These are phyloP conservation scores for Pristionchus arcanus DNA, from an alignment of 2,888 invertebrate genomes.

Conservation along the genomic window DNA sequence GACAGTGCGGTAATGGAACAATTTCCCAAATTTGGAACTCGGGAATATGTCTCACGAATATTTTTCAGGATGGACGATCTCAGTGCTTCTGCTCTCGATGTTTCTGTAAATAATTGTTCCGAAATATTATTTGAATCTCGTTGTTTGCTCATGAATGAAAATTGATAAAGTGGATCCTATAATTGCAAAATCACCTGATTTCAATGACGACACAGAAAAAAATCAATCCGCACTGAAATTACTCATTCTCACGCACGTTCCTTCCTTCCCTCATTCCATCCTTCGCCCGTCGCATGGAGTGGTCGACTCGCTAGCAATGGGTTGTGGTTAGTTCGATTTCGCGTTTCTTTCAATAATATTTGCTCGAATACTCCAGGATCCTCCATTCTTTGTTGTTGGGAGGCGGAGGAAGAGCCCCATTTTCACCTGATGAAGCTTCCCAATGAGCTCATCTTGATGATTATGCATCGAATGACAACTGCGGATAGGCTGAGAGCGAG, in stretches of 20 bases:
- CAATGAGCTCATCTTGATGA: slow-evolving; percentile 17
- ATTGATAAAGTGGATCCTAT: neutral
- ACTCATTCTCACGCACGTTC: too few relatives aligned
- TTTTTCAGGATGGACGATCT: neutral
- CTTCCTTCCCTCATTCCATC: too few relatives aligned
- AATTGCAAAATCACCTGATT: neutral
- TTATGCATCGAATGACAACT: neutral
- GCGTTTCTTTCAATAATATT: too few relatives aligned
- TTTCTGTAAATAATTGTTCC: neutral
- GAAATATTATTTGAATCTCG: neutral
- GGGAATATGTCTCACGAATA: neutral
- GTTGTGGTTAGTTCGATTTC: too few relatives aligned
- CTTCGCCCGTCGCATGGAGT: too few relatives aligned
- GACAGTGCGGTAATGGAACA: too few relatives aligned
- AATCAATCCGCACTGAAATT: too few relatives aligned
- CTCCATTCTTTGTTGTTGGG: neutral
- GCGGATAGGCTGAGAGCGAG: neutral
- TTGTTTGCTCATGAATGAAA: neutral
- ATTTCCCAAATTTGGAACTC: neutral
- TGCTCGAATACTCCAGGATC: neutral
- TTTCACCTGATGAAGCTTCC: neutral
- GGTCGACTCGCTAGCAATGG: too few relatives aligned
- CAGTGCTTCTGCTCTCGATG: neutral
- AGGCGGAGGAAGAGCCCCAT: neutral
- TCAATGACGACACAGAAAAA: too few relatives aligned